Percentiles rank a stretch among this genome's conserved stretches.
phyloP scores from a whole-genome alignment of 2,797 vertebrate genomes.

The Apodemus agrarius region DNA sequence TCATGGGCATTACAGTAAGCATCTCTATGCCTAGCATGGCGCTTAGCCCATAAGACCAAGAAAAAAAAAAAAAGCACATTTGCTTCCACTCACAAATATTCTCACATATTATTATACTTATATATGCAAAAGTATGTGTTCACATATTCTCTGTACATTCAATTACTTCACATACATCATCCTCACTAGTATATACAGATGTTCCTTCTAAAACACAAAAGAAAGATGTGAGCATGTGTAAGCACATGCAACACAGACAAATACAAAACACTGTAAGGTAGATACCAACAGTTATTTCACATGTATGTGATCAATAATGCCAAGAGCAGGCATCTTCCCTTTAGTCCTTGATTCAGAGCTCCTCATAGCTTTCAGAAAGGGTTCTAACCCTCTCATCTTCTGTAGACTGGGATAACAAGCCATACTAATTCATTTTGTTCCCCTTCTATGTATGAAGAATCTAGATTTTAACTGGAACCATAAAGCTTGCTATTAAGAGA shows the following conservation, averaged over 20 bases:
- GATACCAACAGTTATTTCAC: neutral
- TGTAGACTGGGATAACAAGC: neutral
- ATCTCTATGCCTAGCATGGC: neutral
- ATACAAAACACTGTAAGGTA: neutral
- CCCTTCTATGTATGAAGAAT: slow-evolving; percentile 19
- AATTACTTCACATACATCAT: slow-evolving; percentile 8
- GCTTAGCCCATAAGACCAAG: neutral
- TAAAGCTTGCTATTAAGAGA: slow-evolving; percentile 32
- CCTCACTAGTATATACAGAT: slow-evolving; percentile 5
- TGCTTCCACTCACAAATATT: neutral
- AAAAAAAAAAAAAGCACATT: neutral
- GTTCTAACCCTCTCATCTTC: slow-evolving; percentile 41
- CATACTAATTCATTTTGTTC: slow-evolving; percentile 17
- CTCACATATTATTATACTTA: neutral
- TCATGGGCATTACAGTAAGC: neutral
- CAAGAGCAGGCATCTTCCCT: neutral
- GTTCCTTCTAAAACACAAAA: slow-evolving; percentile 38
- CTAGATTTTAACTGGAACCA: slow-evolving; percentile 31
- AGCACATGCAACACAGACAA: neutral
- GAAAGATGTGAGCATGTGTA: neutral
- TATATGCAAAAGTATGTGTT: neutral
- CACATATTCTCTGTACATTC: neutral
- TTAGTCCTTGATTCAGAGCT: slow-evolving; percentile 29
- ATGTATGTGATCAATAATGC: neutral
- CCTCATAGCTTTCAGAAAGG: slow-evolving; percentile 40